Base-by-base conservation (phyloP, 2,888 invertebrate genomes). In the Digitonthophagus gazella region DNA sequence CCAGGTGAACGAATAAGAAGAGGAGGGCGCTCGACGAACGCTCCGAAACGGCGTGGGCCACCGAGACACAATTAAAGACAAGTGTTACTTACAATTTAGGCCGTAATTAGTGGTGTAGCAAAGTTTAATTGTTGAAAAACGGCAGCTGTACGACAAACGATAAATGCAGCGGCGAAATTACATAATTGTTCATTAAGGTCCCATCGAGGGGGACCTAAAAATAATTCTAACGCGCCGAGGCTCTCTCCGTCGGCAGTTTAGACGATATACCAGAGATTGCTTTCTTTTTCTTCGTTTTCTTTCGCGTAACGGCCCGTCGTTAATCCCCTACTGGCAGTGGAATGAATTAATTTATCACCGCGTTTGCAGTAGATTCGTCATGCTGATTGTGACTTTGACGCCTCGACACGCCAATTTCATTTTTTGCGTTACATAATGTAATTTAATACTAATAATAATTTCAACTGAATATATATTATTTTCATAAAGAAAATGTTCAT, bases 101-200 rank as follows among this genome's bases (percentile, higher is more conserved):
- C 75, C 72, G 74, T 81, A 82, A 82, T 82, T 81, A 80, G 77
- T 79, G 79, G 82, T 80, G 79, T 80, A 80, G 80, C 80, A 78
- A 80, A 80, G 79, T 81, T 81, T 81, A 82, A 82, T 82, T 82
- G 82, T 81, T 80, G 79, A 82, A 82, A 69, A 82, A 82, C 80
- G 80, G 76, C 82, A 82, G 82, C 82, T 82, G 82, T 79, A 78
- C 79, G 79, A 80, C 79, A 80, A 80, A 80, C 80, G 81, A 79
- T 78, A 78, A 72, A 82, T 78, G 80, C 80, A 80, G 76, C 78
- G 74, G 78, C 78, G 75, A 79, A 79, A 79, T 80, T 78, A 77
- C 78, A 76, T 78, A 78, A 78, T 75, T 73, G 71, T 76, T 67
- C 72, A 71, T 74, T 74, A 73, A 72, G 61, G 58, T 55, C 69